These are phyloP conservation scores for Hippoglossus stenolepis DNA, from an alignment of 2,113 vertebrate species.

Conservation along the genomic window DNA sequence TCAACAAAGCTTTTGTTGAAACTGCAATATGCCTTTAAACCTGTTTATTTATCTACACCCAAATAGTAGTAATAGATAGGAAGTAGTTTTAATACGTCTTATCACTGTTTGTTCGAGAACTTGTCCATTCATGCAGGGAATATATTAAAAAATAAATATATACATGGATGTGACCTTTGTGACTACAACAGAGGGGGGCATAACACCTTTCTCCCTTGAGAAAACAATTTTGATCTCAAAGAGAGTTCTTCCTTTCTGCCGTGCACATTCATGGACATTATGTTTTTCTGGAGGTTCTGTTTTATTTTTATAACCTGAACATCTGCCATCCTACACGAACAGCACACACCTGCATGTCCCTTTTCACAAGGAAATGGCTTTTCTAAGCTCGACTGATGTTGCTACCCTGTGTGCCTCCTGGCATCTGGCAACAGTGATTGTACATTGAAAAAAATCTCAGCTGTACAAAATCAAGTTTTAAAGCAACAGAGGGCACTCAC, in stretches of 20 bases:
- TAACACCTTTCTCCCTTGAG: not conserved
- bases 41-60: no score
- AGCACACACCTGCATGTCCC: not conserved
- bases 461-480: not conserved
- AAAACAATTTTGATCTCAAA: not conserved
- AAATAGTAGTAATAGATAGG: not conserved
- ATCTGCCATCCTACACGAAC: constrained; percentile 2
- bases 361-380: not conserved
- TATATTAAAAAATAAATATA: no score
- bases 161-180: not conserved
- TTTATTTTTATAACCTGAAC: constrained; percentile 10
- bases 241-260: not conserved
- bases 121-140: not conserved
- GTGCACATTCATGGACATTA: not conserved
- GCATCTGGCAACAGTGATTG: constrained; percentile 10
- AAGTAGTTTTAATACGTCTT: not conserved
- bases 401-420: not conserved
- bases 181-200: not conserved
- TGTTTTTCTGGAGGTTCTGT: not conserved
- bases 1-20: not conserved
- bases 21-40: not conserved
- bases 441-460: not conserved
- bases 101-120: not conserved
- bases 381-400: not conserved
- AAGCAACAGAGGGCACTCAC: not conserved